Evolutionary conservation across 2,888 invertebrate species (phyloP), one percentile per base, ranked within the genome.

Genomic region (Fragum sueziense): DNA sequence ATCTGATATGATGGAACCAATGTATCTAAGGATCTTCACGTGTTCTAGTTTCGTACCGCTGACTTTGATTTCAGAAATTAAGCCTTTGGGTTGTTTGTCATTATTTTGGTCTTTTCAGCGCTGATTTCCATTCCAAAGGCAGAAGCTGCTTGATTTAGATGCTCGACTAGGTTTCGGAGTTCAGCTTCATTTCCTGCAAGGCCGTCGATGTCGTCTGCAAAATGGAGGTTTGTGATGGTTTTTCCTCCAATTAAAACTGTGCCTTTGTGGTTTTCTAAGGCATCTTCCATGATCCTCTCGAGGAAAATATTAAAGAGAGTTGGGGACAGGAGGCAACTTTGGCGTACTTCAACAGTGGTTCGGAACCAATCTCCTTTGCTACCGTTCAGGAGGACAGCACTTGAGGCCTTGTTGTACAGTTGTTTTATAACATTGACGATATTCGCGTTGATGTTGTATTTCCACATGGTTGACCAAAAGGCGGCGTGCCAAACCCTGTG

Each of bases 321-420:
- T n/a, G n/a, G n/a, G n/a, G n/a, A n/a, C 75, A 34, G 52, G 67
- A 67, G 52, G 34, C 82, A 80, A 14, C 78, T 69, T 54, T 76
- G 78, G 29, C 73, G 52, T 0, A 84, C 67, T 57, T 78, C 75
- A 33, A 71, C 76, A 51, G 77, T 68, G 17, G 76, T 84, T 33
- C 65, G 52, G 67, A 83, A 85, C 78, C 84, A 80, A 34, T 80
- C 74, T n/a, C 79, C 74, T 4, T 77, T 62, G 51, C 51, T 27
- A 2, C 73, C 74, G 47, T 71, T 70, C 61, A 74, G 29, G 61
- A 37, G 51, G 37, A 77, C 74, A 65, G 71, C 77, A 59, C 74
- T 81, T 52, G 33, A 68, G 37, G 71, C 51, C 41, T 70, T 74
- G 34, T 70, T 47, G 47, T 74, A 71, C n/a, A 81, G 77, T 57